A percentile compares a stretch with the other conserved stretches of the same genome.
Evolutionary conservation across 2,797 vertebrate species (phyloP).

Genomic region (Anisognathus igniventris): DNA sequence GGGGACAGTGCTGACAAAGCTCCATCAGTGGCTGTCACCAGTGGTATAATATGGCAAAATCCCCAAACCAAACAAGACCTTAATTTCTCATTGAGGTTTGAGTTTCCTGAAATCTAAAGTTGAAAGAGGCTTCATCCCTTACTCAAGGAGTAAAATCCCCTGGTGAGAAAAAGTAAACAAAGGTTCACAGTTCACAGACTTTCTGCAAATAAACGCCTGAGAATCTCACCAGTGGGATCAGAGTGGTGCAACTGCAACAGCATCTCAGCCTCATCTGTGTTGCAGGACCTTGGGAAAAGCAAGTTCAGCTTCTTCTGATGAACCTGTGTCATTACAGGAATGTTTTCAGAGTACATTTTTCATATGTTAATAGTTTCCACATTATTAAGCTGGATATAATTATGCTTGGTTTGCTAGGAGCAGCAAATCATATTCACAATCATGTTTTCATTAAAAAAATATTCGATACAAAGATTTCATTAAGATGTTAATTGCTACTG

Average conservation of each 20-base stretch:
- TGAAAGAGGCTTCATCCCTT: slow-evolving; percentile 18
- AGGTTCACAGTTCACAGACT: background rate
- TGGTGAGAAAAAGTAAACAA: slow-evolving; percentile 11
- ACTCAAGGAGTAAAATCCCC: background rate
- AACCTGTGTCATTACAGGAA: background rate
- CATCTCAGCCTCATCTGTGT: background rate
- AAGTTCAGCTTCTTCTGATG: slow-evolving; percentile 40
- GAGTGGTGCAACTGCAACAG: background rate
- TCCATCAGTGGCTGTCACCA: background rate
- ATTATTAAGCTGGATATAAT: slow-evolving; percentile 46
- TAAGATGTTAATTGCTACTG: slow-evolving; percentile 51
- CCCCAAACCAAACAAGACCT: slow-evolving; percentile 48
- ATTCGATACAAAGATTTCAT: slow-evolving; percentile 48
- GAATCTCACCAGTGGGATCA: background rate
- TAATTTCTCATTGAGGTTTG: slow-evolving; percentile 41
- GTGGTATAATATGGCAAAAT: slow-evolving; percentile 44
- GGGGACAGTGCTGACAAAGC: slow-evolving; percentile 13
- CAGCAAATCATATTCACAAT: slow-evolving; percentile 45
- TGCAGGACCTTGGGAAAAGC: background rate
- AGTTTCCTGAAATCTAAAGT: slow-evolving; percentile 2
- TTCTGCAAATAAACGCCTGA: background rate
- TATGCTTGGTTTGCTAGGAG: slow-evolving; percentile 58
- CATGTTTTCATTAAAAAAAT: slow-evolving; percentile 37
- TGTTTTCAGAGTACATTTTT: slow-evolving; percentile 51
- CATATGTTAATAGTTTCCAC: slow-evolving; percentile 43